Evolutionary conservation across 1,140 invertebrate genomes (phyloP), one percentile per base, ranked within the genome.

Genomic region (Druon quercuslanigerum): DNA sequence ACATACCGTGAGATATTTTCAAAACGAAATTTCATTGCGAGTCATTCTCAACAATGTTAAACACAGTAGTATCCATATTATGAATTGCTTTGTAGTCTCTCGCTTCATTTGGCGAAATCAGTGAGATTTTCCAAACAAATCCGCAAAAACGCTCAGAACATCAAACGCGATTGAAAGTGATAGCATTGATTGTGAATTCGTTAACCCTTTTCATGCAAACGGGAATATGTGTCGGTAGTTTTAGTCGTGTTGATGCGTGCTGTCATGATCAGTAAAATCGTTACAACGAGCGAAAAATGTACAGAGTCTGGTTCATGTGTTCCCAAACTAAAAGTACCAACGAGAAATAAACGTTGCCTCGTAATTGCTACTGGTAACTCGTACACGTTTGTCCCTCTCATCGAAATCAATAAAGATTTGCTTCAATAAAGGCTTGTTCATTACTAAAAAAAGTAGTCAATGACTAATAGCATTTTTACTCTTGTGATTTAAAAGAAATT

Each of bases 111-210:
- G 77, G 74, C 56, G 56, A 82, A 85, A 85, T 85, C 81, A 85
- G 75, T 78, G 52, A n/a, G 50, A 57, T 79, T 82, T 76, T 81
- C 51, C 57, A 71, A 76, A 79, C 74, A 74, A 81, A 56, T 60
- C 52, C 56, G 79, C 77, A 73, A 84, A 46, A 82, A 78, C 72
- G 76, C 71, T 73, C 71, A 71, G 71, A 40, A 82, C 79, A 80
- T 83, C 77, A 79, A 51, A 66, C 56, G 51, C 51, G 70, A 79
- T 79, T 83, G 85, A 82, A 86, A 87, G 83, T 82, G 87, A 89
- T 88, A 86, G 76, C 78, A 74, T 84, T 88, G 87, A 88, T 88
- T 86, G 85, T 76, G 79, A 88, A 87, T 88, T 86, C 85, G 85
- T 86, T 87, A 86, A 85, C 76, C 82, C 79, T 86, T 88, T 84